Base-by-base conservation (phyloP, 2,113 vertebrate genomes). In the Tyto alba region DNA sequence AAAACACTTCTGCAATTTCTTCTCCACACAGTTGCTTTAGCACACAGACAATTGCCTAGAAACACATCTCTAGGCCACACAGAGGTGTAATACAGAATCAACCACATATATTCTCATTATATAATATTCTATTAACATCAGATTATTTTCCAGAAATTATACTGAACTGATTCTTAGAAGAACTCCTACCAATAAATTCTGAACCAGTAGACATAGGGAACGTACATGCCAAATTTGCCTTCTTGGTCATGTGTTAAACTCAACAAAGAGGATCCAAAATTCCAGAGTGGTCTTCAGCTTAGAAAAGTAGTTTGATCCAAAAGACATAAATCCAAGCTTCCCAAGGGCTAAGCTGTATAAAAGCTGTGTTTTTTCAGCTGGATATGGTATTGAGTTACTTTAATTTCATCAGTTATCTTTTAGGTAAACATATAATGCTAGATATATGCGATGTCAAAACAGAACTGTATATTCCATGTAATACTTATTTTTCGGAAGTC, bases 331-430 rank as follows among this genome's bases (percentile, higher is more conserved):
- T 55, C 26, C 26, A 86, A 90, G 14, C 29, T 88, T 89, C 75
- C 59, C 72, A 71, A 88, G 17, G 34, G 22, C 41, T 84, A 41
- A 29, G 38, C 17, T 66, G 13, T 53, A 62, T 18, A 80, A 83
- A 85, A 57, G 7, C 16, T 69, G 41, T 85, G 75, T 41, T 95
- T 88, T 92, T 77, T 57, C 85, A 93, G 85, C 76, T 97, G 85
- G 55, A 85, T 7, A 55, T 84, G 20, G n/a, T 69, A 79, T 48
- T 92, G 29, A 92, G 55, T 55, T 90, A 79, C 55, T 92, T 92
- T 76, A 79, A 69, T 91, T 84, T 66, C 30, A 68, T 90, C 38
- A 66, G 13, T 74, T 90, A 74, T 74, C 36, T 74, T 86, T 86
- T 43, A 92, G 45, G 86, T 69, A 93, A 90, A 90, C 53, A 78